These are phyloP conservation scores for Nomada flava DNA, from an alignment of 2,888 invertebrate species.

Conservation along the genomic window DNA sequence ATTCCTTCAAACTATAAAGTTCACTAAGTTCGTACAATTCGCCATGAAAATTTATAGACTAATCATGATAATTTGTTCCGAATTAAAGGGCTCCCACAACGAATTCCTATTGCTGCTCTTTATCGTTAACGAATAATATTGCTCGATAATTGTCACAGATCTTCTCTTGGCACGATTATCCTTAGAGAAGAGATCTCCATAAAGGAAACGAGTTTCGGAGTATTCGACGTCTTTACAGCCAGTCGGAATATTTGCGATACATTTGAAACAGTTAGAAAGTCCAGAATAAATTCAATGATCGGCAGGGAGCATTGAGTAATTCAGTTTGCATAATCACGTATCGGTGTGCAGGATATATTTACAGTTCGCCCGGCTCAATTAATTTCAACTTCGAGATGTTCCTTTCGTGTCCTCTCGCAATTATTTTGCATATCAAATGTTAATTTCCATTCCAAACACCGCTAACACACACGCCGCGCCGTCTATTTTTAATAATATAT, in stretches of 20 bases:
- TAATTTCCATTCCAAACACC: neutral
- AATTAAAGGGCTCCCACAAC: too few relatives aligned
- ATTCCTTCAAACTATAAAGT: neutral
- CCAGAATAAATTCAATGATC: neutral
- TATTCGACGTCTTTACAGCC: neutral
- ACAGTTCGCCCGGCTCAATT: neutral
- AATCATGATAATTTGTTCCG: neutral
- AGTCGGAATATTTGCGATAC: neutral
- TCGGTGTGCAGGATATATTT: neutral
- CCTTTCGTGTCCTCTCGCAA: neutral
- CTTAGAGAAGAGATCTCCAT: neutral
- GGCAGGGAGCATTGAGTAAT: conserved; percentile 9
- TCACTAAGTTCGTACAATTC: neutral
- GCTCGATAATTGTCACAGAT: too few relatives aligned
- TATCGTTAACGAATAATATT: too few relatives aligned
- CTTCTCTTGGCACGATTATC: too few relatives aligned
- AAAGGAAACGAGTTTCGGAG: neutral
- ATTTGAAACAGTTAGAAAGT: conserved; percentile 19
- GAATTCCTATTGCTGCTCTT: too few relatives aligned
- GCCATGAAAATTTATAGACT: neutral
- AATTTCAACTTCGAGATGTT: neutral
- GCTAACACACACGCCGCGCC: too few relatives aligned
- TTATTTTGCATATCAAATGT: neutral
- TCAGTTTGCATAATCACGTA: conserved; percentile 2
- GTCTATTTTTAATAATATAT: too few relatives aligned